Conservation (phyloP, 2,113 vertebrate species). For the Microtus pennsylvanicus region DNA sequence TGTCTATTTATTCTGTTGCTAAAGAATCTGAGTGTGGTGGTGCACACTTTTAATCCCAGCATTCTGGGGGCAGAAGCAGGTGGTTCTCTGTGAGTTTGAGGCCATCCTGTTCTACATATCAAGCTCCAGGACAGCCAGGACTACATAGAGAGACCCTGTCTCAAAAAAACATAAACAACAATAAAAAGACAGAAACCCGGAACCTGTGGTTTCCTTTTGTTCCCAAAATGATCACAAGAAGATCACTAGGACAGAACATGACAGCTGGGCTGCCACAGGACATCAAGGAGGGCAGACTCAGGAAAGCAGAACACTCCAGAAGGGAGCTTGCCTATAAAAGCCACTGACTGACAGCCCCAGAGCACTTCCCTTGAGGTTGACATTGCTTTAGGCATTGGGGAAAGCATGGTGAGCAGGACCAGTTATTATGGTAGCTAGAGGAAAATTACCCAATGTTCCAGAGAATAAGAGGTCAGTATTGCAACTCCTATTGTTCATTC, state of each 20-base stretch:
- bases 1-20: neutral
- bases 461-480: conserved; percentile 25
- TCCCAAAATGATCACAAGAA: neutral
- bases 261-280: neutral
- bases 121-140: neutral
- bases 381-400: neutral
- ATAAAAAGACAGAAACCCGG: neutral
- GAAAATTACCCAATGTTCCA: neutral
- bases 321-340: neutral
- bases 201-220: conserved; percentile 2
- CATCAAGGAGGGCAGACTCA: neutral
- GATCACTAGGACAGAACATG: neutral
- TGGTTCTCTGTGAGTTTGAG: neutral
- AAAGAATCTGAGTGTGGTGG: neutral
- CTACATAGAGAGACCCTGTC: neutral
- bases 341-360: neutral
- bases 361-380: neutral
- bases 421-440: neutral
- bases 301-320: neutral
- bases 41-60: neutral
- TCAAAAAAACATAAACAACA: neutral
- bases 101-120: neutral
- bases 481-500: neutral
- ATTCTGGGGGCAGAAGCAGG: neutral
- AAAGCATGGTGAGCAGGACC: neutral